A percentile compares a stretch with the other conserved stretches of the same genome.
phyloP scores from a whole-genome alignment of 2,888 invertebrate genomes.

The Eupithecia exiguata region DNA sequence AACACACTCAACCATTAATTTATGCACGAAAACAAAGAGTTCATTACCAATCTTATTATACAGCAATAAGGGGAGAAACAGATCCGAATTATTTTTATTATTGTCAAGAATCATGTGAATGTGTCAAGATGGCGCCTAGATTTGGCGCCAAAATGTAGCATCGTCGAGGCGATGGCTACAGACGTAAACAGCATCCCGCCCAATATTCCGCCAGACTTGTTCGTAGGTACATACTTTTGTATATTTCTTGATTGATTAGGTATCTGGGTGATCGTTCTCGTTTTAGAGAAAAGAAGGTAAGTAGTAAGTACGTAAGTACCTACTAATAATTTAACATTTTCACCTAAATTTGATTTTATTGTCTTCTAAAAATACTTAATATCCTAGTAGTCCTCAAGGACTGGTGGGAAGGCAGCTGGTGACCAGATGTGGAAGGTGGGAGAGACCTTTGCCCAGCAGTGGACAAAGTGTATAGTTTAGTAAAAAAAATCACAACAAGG shows the following conservation, averaged over 20 bases:
- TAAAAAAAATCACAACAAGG: no score
- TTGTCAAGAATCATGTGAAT: slow-evolving; percentile 72
- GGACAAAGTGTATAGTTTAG: no score
- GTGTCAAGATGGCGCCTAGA: slow-evolving; percentile 67
- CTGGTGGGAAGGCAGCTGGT: no score
- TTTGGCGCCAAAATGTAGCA: slow-evolving; percentile 72
- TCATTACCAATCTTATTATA: slow-evolving; percentile 48
- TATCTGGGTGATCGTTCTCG: not conserved
- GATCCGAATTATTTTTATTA: slow-evolving; percentile 73
- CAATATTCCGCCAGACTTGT: slow-evolving; percentile 31
- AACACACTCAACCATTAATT: no score
- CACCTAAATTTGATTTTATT: no score
- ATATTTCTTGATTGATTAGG: slow-evolving; percentile 33
- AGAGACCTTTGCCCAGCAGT: not conserved
- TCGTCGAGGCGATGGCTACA: slow-evolving; percentile 51
- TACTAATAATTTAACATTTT: no score
- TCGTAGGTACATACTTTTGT: slow-evolving; percentile 12
- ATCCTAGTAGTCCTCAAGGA: no score
- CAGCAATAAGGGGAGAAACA: slow-evolving; percentile 52
- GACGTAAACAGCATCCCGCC: slow-evolving; percentile 55
- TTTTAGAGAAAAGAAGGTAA: no score
- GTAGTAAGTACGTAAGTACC: no score
- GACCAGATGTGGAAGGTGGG: not conserved
- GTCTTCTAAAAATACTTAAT: no score
- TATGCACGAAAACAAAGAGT: slow-evolving; percentile 34